Base-by-base conservation (phyloP, 2,888 invertebrate species). In the Monopis laevigella region DNA sequence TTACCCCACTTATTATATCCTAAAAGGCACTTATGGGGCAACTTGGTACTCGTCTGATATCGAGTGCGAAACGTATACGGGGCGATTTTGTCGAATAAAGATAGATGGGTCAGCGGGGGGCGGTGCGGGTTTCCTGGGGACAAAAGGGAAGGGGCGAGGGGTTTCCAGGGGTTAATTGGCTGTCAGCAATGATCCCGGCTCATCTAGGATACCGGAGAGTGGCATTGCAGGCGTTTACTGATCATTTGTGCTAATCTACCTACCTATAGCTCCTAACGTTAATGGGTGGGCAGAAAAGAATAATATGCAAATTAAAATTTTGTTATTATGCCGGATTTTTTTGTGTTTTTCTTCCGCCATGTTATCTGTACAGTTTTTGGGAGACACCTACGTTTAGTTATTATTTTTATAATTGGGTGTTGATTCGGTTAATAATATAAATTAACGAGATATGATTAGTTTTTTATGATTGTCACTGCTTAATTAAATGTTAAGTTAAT, bases 151-250 rank as follows among this genome's bases (percentile, higher is more conserved):
- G 50, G 45, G 53, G 45, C 49, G 38, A 41, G 35, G 38, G 13
- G 18, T 8, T 19, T 18, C 16, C 62, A 46, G 56, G 52, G 65
- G 66, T 64, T 80, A 78, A 80, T 80, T 78, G 78, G 72, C 61
- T 80, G 78, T 80, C 78, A 77, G 62, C 65, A 62, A 65, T 62
- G 68, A 69, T 69, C 58, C 62, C 69, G 63, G 64, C 58, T 48
- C 48, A 45, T 32, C 32, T 17, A 4, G 32, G 17, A 2, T n/a
- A 32, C 14, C 24, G 24, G 24, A 8, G 24, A 7, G 24, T 7
- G 24, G 24, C 24, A 21, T 21, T 21, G 24, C 8, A 21, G 24
- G 6, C 6, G 24, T 21, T 21, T 21, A 21, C 24, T 7, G 8
- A 7, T 21, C 5, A 5, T 7, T 21, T 21, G 24, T 21, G n/a